These are phyloP conservation scores for Hyposmocoma kahamanoa DNA, from an alignment of 1,140 invertebrate genomes.

Conservation along the genomic window DNA sequence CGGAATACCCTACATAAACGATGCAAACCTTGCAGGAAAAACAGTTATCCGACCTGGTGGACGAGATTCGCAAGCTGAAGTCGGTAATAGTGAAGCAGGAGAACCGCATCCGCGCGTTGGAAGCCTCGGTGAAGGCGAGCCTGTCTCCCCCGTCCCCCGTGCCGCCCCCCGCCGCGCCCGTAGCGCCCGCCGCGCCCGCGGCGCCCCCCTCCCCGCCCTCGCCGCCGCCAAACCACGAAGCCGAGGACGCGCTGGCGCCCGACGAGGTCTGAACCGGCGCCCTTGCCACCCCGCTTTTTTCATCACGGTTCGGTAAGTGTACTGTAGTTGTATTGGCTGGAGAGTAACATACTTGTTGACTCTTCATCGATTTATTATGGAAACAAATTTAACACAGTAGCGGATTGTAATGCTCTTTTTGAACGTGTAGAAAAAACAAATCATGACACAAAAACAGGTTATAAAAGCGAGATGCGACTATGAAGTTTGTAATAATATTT, in stretches of 20 bases:
- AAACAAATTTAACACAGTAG: too few relatives aligned
- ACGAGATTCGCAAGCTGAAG: slow-evolving; percentile 87
- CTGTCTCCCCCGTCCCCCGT: slow-evolving; percentile 8
- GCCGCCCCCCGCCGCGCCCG: slow-evolving; percentile 20
- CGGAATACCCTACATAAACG: too few relatives aligned
- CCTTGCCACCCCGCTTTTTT: too few relatives aligned
- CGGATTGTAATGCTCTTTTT: too few relatives aligned
- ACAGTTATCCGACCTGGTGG: slow-evolving; percentile 78
- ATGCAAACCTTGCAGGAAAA: slow-evolving; percentile 39
- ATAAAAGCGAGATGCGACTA: too few relatives aligned
- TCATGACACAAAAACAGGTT: too few relatives aligned
- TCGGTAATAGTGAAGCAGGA: slow-evolving; percentile 96
- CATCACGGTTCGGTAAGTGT: too few relatives aligned
- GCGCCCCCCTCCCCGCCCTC: slow-evolving; percentile 24
- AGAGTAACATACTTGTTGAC: too few relatives aligned
- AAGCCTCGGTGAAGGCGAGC: slow-evolving; percentile 57
- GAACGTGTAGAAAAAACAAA: too few relatives aligned
- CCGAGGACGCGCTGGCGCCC: slow-evolving; percentile 56
- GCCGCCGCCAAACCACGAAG: slow-evolving; percentile 49
- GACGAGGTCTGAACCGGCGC: slow-evolving; percentile 62
- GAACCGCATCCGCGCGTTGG: slow-evolving; percentile 80
- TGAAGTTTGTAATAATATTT: too few relatives aligned
- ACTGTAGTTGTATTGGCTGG: too few relatives aligned
- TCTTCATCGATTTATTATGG: too few relatives aligned
- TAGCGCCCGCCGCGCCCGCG: slow-evolving; percentile 11